These are phyloP conservation scores for roundworm (Caenorhabditis elegans) DNA, from an alignment of 1,140 invertebrate genomes.

Conservation along the genomic window DNA sequence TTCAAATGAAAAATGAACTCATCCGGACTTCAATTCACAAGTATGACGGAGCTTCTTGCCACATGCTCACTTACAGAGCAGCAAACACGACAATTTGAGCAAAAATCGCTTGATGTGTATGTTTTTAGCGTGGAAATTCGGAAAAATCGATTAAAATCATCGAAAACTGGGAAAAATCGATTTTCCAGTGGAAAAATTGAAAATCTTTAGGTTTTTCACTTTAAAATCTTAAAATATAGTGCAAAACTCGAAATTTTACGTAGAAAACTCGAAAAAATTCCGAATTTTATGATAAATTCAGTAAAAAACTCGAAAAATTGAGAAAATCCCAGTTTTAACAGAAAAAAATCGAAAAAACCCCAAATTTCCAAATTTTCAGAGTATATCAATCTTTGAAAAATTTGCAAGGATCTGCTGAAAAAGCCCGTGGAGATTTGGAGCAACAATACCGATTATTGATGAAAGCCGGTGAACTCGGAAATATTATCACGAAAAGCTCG, in stretches of 20 bases:
- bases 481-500: not conserved
- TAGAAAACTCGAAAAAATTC: too few relatives aligned
- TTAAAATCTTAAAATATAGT: not conserved
- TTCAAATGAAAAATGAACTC: constrained; percentile 2
- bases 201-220: not conserved
- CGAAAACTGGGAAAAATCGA: too few relatives aligned
- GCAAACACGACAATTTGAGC: not conserved
- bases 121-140: too few relatives aligned
- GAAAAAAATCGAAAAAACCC: too few relatives aligned
- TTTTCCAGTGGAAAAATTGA: too few relatives aligned
- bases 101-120: not conserved
- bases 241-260: too few relatives aligned
- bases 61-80: not conserved
- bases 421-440: not conserved
- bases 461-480: not conserved
- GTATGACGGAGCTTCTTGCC: not conserved
- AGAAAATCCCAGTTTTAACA: not conserved
- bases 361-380: not conserved
- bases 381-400: not conserved
- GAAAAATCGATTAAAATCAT: too few relatives aligned
- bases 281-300: too few relatives aligned
- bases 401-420: not conserved
- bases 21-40: not conserved
- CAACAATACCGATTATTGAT: not conserved
- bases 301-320: too few relatives aligned